Conservation (phyloP, 1,140 invertebrate genomes). For the Lordiphosa mommai region DNA sequence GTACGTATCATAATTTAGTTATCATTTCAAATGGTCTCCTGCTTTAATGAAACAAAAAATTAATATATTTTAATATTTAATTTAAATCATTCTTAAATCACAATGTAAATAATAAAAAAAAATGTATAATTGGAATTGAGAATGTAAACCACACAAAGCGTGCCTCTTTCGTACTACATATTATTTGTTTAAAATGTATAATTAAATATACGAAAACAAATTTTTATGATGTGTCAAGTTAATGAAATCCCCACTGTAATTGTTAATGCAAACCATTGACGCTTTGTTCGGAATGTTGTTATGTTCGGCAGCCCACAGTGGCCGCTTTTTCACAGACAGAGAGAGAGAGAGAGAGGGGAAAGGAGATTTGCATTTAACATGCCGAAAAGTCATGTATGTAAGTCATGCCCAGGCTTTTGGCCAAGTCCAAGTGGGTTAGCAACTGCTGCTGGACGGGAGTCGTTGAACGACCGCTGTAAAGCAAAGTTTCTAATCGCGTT, state of each 20-base stretch:
- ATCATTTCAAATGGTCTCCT: too few species aligned
- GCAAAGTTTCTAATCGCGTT: background rate
- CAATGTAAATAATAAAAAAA: too few species aligned
- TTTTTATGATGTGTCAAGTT: background rate
- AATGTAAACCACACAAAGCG: too few species aligned
- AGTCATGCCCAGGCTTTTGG: conserved; percentile 39
- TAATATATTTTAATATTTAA: too few species aligned
- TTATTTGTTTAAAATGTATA: background rate
- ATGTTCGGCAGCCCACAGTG: conserved; percentile 2
- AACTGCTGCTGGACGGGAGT: conserved; percentile 37
- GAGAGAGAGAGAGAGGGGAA: too few species aligned
- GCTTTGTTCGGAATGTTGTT: conserved; percentile 16
- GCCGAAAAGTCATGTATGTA: conserved; percentile 64
- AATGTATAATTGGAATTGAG: too few species aligned
- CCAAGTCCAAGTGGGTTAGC: conserved; percentile 28
- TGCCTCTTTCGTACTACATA: too few species aligned
- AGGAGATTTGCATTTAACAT: conserved; percentile 62
- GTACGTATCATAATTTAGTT: too few species aligned
- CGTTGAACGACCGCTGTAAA: conserved; percentile 12
- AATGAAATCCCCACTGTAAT: conserved; percentile 32
- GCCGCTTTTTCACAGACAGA: background rate
- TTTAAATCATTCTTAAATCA: too few species aligned
- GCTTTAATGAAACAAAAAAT: too few species aligned
- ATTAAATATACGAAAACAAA: background rate
- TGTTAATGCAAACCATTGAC: conserved; percentile 2